Evolutionary conservation across 2,888 invertebrate genomes (phyloP).

Genomic region (Tridacna crocea): DNA sequence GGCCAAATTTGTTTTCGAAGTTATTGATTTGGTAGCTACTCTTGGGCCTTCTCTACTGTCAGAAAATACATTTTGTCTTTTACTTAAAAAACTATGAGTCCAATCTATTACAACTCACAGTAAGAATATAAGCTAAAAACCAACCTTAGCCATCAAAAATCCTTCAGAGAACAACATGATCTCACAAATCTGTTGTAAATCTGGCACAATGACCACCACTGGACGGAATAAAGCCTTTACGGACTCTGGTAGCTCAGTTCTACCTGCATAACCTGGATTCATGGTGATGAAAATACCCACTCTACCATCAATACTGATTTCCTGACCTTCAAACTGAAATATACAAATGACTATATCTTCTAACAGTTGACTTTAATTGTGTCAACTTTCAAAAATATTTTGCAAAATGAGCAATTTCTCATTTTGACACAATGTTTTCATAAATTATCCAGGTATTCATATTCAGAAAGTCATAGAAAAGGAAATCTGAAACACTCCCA

Average conservation of each 20-base stretch:
- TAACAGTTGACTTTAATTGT: too few relatives aligned
- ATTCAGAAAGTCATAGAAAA: too few relatives aligned
- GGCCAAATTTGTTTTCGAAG: too few relatives aligned
- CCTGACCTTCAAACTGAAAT: conserved; percentile 91
- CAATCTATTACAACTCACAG: too few relatives aligned
- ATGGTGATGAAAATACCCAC: conserved; percentile 97
- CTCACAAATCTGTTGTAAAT: conserved; percentile 95
- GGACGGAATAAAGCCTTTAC: conserved; percentile 96
- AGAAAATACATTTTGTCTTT: too few relatives aligned
- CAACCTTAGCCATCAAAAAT: conserved; percentile 93
- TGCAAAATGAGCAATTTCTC: neutral
- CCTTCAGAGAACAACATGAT: conserved; percentile 97
- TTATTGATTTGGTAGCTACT: too few relatives aligned
- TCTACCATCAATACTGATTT: conserved; percentile 92
- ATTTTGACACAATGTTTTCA: neutral
- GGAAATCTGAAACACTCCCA: too few relatives aligned
- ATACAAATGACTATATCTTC: neutral
- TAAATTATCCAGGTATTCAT: too few relatives aligned
- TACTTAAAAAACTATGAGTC: too few relatives aligned
- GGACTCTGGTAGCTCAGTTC: conserved; percentile 94
- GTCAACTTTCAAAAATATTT: too few relatives aligned
- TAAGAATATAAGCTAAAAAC: neutral
- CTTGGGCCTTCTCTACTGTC: too few relatives aligned
- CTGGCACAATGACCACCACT: conserved; percentile 96
- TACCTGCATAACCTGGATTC: conserved; percentile 97